phyloP scores from a whole-genome alignment of 2,797 vertebrate genomes.

The Setipinna tenuifilis region DNA sequence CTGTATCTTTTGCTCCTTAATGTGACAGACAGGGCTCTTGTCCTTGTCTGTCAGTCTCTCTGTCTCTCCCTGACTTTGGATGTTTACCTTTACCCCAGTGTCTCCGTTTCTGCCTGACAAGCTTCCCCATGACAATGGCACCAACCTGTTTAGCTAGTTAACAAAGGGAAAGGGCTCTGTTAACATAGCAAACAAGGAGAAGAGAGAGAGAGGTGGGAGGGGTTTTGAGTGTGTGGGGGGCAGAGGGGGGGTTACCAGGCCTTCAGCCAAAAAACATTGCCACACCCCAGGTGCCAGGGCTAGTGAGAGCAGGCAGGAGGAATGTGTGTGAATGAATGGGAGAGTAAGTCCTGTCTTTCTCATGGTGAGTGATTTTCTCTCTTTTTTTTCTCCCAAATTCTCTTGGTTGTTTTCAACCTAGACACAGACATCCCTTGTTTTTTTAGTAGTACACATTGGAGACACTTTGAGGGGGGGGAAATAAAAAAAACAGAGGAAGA shows the following conservation, averaged over 20 bases:
- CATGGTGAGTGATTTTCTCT: slow-evolving; percentile 69
- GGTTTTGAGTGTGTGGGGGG: slow-evolving; percentile 25
- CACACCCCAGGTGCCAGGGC: slow-evolving; percentile 76
- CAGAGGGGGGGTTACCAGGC: slow-evolving; percentile 69
- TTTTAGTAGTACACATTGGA: not conserved
- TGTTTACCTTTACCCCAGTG: slow-evolving; percentile 37
- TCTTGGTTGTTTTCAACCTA: slow-evolving; percentile 34
- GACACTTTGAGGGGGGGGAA: not conserved
- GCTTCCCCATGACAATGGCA: slow-evolving; percentile 61
- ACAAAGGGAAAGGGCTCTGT: slow-evolving; percentile 60
- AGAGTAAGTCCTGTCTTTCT: slow-evolving; percentile 74
- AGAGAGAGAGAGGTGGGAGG: slow-evolving; percentile 53
- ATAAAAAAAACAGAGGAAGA: too few species aligned
- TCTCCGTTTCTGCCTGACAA: slow-evolving; percentile 58
- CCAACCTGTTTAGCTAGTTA: slow-evolving; percentile 71
- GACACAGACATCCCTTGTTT: slow-evolving; percentile 10
- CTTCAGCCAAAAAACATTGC: slow-evolving; percentile 71
- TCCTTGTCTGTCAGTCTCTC: not conserved
- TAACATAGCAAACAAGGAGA: slow-evolving; percentile 65
- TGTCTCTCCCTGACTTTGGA: slow-evolving; percentile 8
- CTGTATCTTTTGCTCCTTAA: slow-evolving; percentile 2
- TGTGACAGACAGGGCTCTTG: slow-evolving; percentile 1
- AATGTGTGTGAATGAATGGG: slow-evolving; percentile 78
- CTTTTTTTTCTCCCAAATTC: slow-evolving; percentile 52
- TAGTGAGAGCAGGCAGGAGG: slow-evolving; percentile 76